These are phyloP conservation scores for Oligia fasciuncula DNA, from an alignment of 2,888 invertebrate species.

Conservation along the genomic window DNA sequence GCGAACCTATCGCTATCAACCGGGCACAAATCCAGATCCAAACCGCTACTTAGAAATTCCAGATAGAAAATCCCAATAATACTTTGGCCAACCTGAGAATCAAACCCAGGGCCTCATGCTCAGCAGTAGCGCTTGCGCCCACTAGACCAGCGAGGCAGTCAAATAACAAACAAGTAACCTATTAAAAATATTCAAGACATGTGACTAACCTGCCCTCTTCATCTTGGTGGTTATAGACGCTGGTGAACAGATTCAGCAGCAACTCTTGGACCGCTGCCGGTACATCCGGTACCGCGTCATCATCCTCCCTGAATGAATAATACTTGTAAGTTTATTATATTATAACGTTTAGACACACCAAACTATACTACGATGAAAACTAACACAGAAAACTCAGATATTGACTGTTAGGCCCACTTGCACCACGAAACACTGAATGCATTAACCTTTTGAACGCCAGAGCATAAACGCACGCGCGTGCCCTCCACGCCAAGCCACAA, in stretches of 20 bases:
- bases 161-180: too few relatives aligned
- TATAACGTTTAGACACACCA: background rate
- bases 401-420: background rate
- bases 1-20: too few relatives aligned
- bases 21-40: too few relatives aligned
- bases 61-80: too few relatives aligned
- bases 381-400: background rate
- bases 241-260: conserved; percentile 96
- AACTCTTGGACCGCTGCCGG: conserved; percentile 97
- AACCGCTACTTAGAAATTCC: too few relatives aligned
- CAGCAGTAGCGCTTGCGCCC: too few relatives aligned
- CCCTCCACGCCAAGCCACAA: too few relatives aligned
- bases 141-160: too few relatives aligned
- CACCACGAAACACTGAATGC: background rate
- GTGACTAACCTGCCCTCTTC: conserved; percentile 93
- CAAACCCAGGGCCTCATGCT: too few relatives aligned
- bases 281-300: conserved; percentile 97
- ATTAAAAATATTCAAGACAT: background rate
- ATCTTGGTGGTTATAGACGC: conserved; percentile 98
- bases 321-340: background rate
- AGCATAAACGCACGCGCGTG: too few relatives aligned
- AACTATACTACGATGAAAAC: background rate
- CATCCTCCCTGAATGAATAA: conserved; percentile 90
- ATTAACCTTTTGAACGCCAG: background rate
- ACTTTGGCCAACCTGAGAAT: too few relatives aligned